phyloP scores from a whole-genome alignment of 2,113 vertebrate species.

The Myrmecophaga tridactyla region DNA sequence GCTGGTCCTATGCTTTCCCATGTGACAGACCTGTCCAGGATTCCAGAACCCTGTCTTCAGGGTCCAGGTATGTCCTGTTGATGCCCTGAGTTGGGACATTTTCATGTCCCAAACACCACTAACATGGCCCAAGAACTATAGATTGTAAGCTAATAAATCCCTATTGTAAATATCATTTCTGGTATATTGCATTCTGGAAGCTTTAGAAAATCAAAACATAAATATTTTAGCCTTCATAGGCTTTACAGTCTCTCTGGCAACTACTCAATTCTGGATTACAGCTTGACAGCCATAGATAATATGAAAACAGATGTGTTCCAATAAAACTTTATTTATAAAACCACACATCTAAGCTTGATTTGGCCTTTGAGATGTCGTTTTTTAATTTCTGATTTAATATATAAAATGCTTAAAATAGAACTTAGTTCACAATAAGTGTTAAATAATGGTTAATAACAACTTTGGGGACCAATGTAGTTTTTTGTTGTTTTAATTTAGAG shows the following conservation, averaged over 20 bases:
- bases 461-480: background rate
- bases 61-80: too few species aligned
- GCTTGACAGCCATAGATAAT: background rate
- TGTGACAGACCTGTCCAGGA: too few species aligned
- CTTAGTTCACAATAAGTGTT: background rate
- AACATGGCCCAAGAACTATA: too few species aligned
- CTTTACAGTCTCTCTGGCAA: background rate
- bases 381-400: background rate
- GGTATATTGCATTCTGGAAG: too few species aligned
- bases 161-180: too few species aligned
- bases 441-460: background rate
- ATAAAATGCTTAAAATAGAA: background rate
- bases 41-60: too few species aligned
- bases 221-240: background rate
- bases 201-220: too few species aligned
- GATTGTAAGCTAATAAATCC: too few species aligned
- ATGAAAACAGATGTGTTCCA: background rate
- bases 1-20: too few species aligned
- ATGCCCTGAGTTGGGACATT: too few species aligned
- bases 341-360: background rate
- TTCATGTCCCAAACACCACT: too few species aligned
- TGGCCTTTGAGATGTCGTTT: background rate
- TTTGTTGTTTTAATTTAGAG: conserved; percentile 34
- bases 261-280: background rate
- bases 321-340: background rate